Evolutionary conservation across 2,797 vertebrate species (phyloP).

Genomic region (Acomys russatus): DNA sequence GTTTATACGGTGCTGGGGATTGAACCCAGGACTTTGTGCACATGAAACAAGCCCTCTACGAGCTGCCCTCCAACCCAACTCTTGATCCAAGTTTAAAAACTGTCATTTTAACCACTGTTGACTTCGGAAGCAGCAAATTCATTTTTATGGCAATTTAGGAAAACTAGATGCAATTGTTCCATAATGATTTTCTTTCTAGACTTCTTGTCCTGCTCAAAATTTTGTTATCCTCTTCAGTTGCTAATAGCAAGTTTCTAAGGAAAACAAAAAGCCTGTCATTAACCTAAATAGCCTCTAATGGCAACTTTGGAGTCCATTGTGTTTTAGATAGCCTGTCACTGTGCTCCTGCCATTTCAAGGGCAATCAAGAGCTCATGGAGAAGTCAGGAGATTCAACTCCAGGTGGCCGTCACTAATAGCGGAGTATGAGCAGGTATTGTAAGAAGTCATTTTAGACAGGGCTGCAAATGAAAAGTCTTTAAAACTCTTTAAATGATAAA

Average conservation of each 20-base stretch:
- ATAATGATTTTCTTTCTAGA: constrained; percentile 73
- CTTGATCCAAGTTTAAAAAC: constrained; percentile 5
- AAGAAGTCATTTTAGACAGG: constrained; percentile 78
- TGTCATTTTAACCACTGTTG: not conserved
- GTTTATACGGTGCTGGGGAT: not conserved
- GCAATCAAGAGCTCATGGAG: constrained; percentile 81
- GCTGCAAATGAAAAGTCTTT: constrained; percentile 77
- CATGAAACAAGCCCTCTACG: not conserved
- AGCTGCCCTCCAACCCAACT: not conserved
- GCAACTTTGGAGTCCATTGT: constrained; percentile 75
- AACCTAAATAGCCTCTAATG: constrained; percentile 78
- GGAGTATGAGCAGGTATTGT: constrained; percentile 77
- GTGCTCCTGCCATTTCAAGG: constrained; percentile 68
- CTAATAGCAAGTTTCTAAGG: constrained; percentile 65
- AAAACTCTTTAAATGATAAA: constrained; percentile 84
- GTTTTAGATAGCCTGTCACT: constrained; percentile 82
- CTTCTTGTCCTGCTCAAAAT: constrained; percentile 78
- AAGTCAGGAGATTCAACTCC: constrained; percentile 82
- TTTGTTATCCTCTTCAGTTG: constrained; percentile 62
- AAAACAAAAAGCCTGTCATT: constrained; percentile 69
- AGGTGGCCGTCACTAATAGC: constrained; percentile 64
- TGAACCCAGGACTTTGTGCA: not conserved
- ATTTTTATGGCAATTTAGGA: constrained; percentile 50
- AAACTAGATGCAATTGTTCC: constrained; percentile 39
- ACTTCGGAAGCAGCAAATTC: constrained; percentile 47